phyloP scores from a whole-genome alignment of 2,888 invertebrate genomes.

The Cremastobaeus sp. region DNA sequence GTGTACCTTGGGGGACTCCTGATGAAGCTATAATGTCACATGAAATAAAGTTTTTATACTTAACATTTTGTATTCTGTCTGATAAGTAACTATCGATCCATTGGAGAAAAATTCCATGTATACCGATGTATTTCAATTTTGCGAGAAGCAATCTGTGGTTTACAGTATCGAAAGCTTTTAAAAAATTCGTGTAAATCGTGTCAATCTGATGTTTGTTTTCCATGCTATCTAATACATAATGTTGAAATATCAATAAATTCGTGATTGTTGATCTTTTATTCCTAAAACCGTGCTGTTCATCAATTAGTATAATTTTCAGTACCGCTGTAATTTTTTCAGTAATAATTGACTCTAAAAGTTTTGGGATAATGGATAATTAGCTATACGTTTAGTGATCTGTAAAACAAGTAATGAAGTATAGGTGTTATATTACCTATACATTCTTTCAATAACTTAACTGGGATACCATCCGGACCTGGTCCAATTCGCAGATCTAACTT shows the following conservation, averaged over 20 bases:
- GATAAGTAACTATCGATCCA: too few species aligned
- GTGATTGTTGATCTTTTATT: neutral
- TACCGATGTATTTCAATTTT: too few species aligned
- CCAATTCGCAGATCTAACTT: neutral
- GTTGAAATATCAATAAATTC: too few species aligned
- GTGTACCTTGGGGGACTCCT: too few species aligned
- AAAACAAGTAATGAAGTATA: neutral
- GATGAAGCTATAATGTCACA: too few species aligned
- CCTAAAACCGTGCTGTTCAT: neutral
- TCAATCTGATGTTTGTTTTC: neutral
- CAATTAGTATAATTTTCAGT: neutral
- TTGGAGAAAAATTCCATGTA: too few species aligned
- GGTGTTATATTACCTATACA: neutral
- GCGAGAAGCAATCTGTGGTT: too few species aligned
- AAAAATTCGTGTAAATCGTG: neutral
- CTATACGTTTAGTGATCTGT: too few species aligned
- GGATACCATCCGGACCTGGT: neutral
- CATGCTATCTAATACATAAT: too few species aligned
- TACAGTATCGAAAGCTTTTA: neutral
- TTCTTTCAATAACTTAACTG: neutral
- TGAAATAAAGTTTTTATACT: too few species aligned
- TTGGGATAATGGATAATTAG: neutral
- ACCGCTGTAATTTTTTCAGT: neutral
- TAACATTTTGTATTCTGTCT: too few species aligned
- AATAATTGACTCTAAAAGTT: neutral